Percentiles rank a stretch among this genome's conserved stretches.
Conservation (phyloP, 2,113 vertebrate genomes). For the Leucoraja erinaceus region DNA sequence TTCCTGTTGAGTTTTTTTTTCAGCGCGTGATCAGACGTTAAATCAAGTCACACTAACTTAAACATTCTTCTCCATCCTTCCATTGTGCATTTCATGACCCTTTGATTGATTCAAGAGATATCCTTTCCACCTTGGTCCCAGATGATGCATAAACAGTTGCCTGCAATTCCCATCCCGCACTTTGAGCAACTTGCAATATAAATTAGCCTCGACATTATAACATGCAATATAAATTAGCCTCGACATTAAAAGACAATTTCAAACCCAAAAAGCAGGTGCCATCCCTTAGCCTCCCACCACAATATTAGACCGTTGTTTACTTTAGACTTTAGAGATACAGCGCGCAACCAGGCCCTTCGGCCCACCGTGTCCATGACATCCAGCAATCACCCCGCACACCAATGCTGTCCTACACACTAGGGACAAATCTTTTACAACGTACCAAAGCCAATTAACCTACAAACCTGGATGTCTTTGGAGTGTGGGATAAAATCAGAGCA, state of each 20-base stretch:
- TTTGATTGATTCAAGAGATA: neutral
- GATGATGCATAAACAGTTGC: neutral
- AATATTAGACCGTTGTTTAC: neutral
- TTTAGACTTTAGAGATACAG: too few relatives aligned
- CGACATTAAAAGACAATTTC: neutral
- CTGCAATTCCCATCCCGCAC: neutral
- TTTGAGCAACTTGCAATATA: neutral
- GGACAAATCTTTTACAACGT: too few relatives aligned
- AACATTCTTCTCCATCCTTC: neutral
- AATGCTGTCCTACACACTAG: too few relatives aligned
- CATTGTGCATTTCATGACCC: neutral
- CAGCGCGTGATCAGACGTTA: neutral
- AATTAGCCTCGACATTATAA: neutral
- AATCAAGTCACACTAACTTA: neutral
- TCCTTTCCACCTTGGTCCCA: neutral
- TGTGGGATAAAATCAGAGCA: too few relatives aligned
- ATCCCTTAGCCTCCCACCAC: neutral
- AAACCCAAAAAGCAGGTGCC: neutral
- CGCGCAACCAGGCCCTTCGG: too few relatives aligned
- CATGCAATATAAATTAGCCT: neutral
- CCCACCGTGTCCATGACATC: too few relatives aligned
- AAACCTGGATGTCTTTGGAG: too few relatives aligned
- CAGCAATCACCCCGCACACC: too few relatives aligned
- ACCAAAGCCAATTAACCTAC: too few relatives aligned
- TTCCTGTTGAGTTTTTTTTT: neutral